Evolutionary conservation across 2,113 vertebrate genomes (phyloP).

Genomic region (Pseudonaja textilis): DNA sequence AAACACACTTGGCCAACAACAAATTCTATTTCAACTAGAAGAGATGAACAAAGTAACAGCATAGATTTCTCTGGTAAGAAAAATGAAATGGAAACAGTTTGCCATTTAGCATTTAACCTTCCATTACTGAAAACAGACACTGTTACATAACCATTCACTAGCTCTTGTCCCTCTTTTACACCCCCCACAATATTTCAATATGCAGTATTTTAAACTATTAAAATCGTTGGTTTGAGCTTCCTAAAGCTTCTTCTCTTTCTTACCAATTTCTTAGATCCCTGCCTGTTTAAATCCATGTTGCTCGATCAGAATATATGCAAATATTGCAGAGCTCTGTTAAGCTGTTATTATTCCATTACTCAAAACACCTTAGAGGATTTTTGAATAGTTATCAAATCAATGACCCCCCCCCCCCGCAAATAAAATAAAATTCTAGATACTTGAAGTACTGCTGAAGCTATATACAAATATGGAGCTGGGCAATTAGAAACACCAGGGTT

Average conservation of each 20-base stretch:
- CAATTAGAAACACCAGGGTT: background rate
- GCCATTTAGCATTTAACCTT: background rate
- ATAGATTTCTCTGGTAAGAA: background rate
- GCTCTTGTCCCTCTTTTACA: background rate
- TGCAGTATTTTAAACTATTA: background rate
- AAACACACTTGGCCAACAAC: no score
- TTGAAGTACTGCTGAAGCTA: background rate
- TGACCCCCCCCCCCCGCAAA: no score
- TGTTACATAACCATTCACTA: background rate
- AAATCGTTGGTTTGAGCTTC: background rate
- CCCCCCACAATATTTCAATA: background rate
- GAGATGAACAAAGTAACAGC: background rate
- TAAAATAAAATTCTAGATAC: background rate
- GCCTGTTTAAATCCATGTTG: background rate
- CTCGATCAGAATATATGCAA: background rate
- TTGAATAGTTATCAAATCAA: background rate
- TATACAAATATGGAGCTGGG: background rate
- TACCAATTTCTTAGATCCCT: background rate
- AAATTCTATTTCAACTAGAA: background rate
- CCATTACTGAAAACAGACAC: background rate
- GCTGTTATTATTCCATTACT: background rate
- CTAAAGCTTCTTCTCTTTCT: background rate
- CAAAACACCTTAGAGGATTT: background rate
- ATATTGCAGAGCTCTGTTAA: background rate
- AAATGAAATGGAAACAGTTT: background rate